phyloP scores from a whole-genome alignment of 2,888 invertebrate genomes.

The Sepioteuthis lessoniana region DNA sequence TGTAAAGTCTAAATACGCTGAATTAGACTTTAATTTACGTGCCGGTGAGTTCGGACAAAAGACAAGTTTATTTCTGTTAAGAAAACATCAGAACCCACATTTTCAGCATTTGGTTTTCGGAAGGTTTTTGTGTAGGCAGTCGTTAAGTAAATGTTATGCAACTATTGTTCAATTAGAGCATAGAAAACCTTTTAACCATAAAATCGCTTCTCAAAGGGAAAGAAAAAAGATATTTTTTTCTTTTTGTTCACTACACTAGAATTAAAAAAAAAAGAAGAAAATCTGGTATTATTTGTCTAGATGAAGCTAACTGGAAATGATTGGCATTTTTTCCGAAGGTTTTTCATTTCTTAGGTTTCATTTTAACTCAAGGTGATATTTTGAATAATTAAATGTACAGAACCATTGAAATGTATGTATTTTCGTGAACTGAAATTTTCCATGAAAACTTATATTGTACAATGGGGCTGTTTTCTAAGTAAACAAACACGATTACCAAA shows the following conservation, averaged over 20 bases:
- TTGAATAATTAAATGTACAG: background rate
- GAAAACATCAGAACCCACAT: background rate
- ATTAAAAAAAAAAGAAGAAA: background rate
- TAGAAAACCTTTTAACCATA: conserved; percentile 14
- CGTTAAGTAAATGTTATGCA: background rate
- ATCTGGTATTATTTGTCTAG: background rate
- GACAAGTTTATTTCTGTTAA: background rate
- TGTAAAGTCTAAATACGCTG: background rate
- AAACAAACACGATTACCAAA: background rate
- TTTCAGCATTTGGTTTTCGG: background rate
- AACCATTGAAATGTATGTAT: background rate
- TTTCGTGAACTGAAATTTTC: background rate
- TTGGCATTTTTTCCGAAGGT: background rate
- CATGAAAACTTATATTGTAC: background rate
- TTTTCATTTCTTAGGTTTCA: background rate
- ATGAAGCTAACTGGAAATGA: background rate
- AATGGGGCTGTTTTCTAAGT: background rate
- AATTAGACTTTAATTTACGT: background rate
- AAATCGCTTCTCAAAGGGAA: background rate
- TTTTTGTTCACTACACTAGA: background rate
- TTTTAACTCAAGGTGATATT: background rate
- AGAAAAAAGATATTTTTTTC: background rate
- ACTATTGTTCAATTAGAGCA: background rate
- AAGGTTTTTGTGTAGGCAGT: background rate
- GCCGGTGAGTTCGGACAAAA: background rate